Base-by-base conservation (phyloP, 2,888 invertebrate genomes). In the Cheiracanthium punctorium region DNA sequence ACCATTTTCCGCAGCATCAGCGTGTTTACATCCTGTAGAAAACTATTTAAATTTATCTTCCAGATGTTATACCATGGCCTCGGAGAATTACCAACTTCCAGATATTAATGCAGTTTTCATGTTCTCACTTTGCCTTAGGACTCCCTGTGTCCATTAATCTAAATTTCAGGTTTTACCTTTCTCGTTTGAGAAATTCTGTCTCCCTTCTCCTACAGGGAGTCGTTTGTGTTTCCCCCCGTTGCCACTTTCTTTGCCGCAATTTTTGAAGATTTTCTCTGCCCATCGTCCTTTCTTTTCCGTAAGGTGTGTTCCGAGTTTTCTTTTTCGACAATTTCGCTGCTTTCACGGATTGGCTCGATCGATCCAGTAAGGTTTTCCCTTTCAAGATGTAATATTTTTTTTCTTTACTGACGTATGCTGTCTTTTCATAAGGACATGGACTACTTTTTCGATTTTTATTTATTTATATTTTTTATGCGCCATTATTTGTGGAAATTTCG, bases 31-130 rank as follows among this genome's bases (percentile, higher is more conserved):
- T n/a, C n/a, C n/a, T n/a, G n/a, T n/a, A n/a, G n/a, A n/a, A n/a
- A n/a, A n/a, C n/a, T 71, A 80, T 43, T 24, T 41, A 80, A 65
- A 10, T 64, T 43, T 71, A 41, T 79, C 58, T 70, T 70, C 30
- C 30, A 29, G 52, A 58, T 71, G 58, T 70, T 79, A 69, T 48
- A 69, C 43, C 43, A 28, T 14, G 24, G 58, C 33, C 73, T 43
- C 29, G 28, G 32, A 52, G 74, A 69, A 67, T 28, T 58, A 75
- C 64, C 32, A 69, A 69, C 58, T 73, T 75, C 58, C 64, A 37
- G 75, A 52, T 69, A 52, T 67, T 85, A 85, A 85, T 85, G 84
- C 79, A 64, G 73, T 85, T 85, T 52, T 58, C 79, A 41, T 85
- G 84, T 85, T 64, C 24, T 37, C n/a, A 70, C 52, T 76, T 71